Percentiles rank a stretch among this genome's conserved stretches.
phyloP scores from a whole-genome alignment of 1,140 invertebrate genomes.

The Brachionus sp. region DNA sequence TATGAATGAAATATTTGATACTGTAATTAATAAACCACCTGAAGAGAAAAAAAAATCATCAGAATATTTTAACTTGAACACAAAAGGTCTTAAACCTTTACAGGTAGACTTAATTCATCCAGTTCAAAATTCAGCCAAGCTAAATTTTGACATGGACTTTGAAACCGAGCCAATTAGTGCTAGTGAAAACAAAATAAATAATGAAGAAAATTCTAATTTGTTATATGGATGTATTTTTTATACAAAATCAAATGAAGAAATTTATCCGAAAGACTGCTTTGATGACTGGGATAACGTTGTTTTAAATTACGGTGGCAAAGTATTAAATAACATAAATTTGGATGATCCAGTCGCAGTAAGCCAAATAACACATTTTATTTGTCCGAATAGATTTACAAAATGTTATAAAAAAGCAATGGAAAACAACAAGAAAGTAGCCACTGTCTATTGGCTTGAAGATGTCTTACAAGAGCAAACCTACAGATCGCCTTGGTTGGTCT shows the following conservation, averaged over 20 bases:
- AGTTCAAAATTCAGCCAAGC: neutral
- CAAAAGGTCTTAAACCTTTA: slow-evolving; percentile 8
- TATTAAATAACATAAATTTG: neutral
- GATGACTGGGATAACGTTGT: slow-evolving; percentile 29
- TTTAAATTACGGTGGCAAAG: neutral
- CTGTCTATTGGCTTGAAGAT: slow-evolving; percentile 43
- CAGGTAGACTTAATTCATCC: slow-evolving; percentile 23
- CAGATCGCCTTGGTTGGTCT: slow-evolving; percentile 30
- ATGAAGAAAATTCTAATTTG: neutral
- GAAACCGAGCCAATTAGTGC: neutral
- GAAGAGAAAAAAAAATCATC: neutral
- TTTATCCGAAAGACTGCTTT: slow-evolving; percentile 5
- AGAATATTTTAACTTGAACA: slow-evolving; percentile 3
- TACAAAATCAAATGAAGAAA: neutral
- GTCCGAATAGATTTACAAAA: slow-evolving; percentile 2
- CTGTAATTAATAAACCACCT: neutral
- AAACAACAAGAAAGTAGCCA: neutral
- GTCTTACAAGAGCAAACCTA: slow-evolving; percentile 22
- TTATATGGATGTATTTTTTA: slow-evolving; percentile 21
- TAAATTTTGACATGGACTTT: slow-evolving; percentile 20
- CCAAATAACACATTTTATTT: slow-evolving; percentile 33
- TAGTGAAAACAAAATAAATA: neutral
- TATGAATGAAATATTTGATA: slow-evolving; percentile 45
- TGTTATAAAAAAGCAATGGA: slow-evolving; percentile 20
- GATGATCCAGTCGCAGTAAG: neutral